Evolutionary conservation across 2,113 vertebrate genomes (phyloP), one percentile per base, ranked within the genome.

Genomic region (Urocolius indicus): DNA sequence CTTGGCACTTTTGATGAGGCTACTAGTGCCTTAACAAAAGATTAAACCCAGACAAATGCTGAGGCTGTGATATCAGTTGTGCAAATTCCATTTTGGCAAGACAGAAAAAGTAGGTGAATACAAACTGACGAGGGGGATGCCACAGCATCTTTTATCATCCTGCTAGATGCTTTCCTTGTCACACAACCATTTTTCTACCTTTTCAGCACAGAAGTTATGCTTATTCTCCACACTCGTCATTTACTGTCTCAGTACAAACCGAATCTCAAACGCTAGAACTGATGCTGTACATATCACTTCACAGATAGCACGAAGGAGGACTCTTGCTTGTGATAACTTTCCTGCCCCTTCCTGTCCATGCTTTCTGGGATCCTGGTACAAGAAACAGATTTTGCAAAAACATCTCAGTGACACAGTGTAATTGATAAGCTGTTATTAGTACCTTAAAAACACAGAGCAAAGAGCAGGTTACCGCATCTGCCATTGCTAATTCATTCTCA

Each of bases 381-480:
- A 95, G 82, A 74, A 77, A 86, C 5, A 67, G 65, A 36, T 68
- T 95, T 73, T 84, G 49, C 41, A 89, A 92, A 88, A 93, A 72
- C 24, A 66, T 48, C 62, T 76, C 62, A 14, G 52, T 58, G 83
- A 78, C 68, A 45, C 68, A 38, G 68, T 3, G 4, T 20, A 92
- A 86, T 54, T 46, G 69, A 89, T 90, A 96, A 95, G 32, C 66
- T 66, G 66, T 73, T 78, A 58, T 48, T 41, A 93, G n/a, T 49
- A 86, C 76, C 61, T 91, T 73, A 82, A 94, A 96, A 96, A 59
- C 54, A 75, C 49, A 71, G 83, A 92, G 80, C 90, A 95, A 94
- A 96, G 90, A 80, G 88, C 76, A 95, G 58, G 54, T 94, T 96
- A 96, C 90, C 86, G 90, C 73, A 94, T 90, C 68, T 63, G 36